Percentiles rank a stretch among this genome's conserved stretches.
Conservation (phyloP, 2,888 invertebrate species). For the Parascotia fuliginaria region DNA sequence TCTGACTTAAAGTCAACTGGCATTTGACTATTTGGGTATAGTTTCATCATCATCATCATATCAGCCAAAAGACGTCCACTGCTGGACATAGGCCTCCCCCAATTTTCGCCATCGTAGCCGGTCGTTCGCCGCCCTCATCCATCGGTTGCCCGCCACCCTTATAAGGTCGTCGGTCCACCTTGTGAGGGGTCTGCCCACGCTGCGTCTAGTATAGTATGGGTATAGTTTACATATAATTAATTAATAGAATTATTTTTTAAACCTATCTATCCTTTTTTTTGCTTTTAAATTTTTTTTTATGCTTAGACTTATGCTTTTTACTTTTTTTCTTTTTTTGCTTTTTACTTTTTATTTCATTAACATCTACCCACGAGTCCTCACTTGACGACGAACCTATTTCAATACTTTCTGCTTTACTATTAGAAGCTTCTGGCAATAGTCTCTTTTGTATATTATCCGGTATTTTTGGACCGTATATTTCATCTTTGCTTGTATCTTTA, state of each 20-base stretch:
- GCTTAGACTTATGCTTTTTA: conserved; percentile 75
- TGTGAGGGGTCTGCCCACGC: too few species aligned
- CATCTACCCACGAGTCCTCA: conserved; percentile 83
- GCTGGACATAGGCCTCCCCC: too few species aligned
- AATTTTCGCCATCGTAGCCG: too few species aligned
- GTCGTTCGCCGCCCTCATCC: too few species aligned
- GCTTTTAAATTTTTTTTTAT: conserved; percentile 74
- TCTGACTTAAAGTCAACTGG: too few species aligned
- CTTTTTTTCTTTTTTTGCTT: conserved; percentile 78
- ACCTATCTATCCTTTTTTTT: conserved; percentile 71
- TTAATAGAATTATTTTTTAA: background rate
- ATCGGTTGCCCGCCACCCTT: too few species aligned
- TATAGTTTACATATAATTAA: too few species aligned
- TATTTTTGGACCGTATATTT: conserved; percentile 86
- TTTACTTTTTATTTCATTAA: conserved; percentile 69
- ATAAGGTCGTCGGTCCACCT: too few species aligned
- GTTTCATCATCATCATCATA: too few species aligned
- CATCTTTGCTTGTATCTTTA: conserved; percentile 28
- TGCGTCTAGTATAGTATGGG: too few species aligned
- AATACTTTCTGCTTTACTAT: conserved; percentile 39
- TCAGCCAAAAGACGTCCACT: too few species aligned
- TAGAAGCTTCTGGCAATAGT: conserved; percentile 48
- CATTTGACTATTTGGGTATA: too few species aligned
- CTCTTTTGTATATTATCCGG: conserved; percentile 76
- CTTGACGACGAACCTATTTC: conserved; percentile 65